Evolutionary conservation across 2,113 vertebrate species (phyloP), one percentile per base, ranked within the genome.

Genomic region (Platycercus adscitus): DNA sequence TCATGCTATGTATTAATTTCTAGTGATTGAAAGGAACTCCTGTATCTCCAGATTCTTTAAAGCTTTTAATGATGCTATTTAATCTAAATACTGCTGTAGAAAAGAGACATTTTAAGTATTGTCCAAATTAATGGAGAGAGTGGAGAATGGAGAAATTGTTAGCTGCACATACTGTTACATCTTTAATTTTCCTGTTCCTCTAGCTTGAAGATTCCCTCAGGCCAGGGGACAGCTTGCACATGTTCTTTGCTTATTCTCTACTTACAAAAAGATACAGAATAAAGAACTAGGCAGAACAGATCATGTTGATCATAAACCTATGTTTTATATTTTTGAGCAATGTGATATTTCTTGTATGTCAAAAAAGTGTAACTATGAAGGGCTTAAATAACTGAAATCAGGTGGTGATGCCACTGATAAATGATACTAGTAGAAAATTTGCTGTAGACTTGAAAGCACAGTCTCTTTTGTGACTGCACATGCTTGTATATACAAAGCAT

Each of bases 1-100:
- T 80, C 17, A 9, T 15, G 2, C 31, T 69, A 0, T 11, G 0
- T 43, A 12, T 23, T 77, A 0, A 16, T 75, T 75, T 35, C 23
- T 81, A 21, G 35, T 17, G 19, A 31, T 11, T 3, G 21, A 79
- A 55, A 49, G 77, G 46, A 50, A 16, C 6, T 53, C 11, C 28
- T 53, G 2, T 24, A 7, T 47, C 35, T 76, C n/a, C 82, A 58
- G n/a, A 7, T 77, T 49, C 49, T 66, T 39, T 37, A 25, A 85
- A 46, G 23, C 20, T 76, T 46, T 35, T 31, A 10, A 80, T 37
- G 13, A 12, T 46, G 31, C 37, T 17, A 1, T 47, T 68, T 33
- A 61, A 61, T 75, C 28, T 44, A 7, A 56, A 9, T 44, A 28
- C 13, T 5, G 0, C 5, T 41, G 44, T 55, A 5, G 69, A 66